phyloP scores from a whole-genome alignment of 37 sponge, comb jelly and placozoan genomes.

The Chondrosia reniformis region DNA sequence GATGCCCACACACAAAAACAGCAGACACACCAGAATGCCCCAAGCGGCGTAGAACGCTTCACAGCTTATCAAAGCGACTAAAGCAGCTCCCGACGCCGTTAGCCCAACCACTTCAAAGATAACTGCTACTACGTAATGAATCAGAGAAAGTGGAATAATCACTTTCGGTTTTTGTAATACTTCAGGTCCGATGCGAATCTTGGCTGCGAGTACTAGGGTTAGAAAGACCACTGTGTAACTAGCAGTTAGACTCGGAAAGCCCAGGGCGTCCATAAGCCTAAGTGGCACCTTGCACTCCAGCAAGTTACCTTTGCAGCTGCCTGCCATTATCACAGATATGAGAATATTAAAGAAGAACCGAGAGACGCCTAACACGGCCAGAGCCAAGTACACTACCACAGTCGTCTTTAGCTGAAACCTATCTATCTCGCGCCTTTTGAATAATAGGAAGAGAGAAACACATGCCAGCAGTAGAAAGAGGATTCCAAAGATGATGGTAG shows the following conservation, averaged over 20 bases:
- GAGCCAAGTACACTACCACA: constrained; percentile 24
- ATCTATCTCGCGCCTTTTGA: constrained; percentile 23
- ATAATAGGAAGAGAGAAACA: constrained; percentile 6
- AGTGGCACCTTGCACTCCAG: constrained; percentile 31
- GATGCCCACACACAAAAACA: constrained; percentile 25
- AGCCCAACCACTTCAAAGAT: constrained; percentile 21
- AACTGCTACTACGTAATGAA: constrained; percentile 42
- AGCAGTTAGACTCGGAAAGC: constrained; percentile 57
- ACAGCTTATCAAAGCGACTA: constrained; percentile 26
- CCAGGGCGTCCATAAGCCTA: constrained; percentile 20
- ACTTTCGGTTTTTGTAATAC: constrained; percentile 26
- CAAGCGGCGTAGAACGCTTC: constrained; percentile 30
- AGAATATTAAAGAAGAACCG: constrained; percentile 1
- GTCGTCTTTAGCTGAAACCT: constrained; percentile 37
- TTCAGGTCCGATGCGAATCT: constrained; percentile 17
- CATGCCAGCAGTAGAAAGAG: constrained; percentile 24
- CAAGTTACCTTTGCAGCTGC: not conserved
- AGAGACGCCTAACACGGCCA: constrained; percentile 47
- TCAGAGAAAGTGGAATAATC: constrained; percentile 8
- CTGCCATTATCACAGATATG: constrained; percentile 29
- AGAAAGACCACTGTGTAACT: constrained; percentile 42
- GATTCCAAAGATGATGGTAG: not conserved
- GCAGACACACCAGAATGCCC: constrained; percentile 36
- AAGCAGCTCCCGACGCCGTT: constrained; percentile 13
- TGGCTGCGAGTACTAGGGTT: constrained; percentile 21